Evolutionary conservation across 2,888 invertebrate species (phyloP).

Genomic region (Pocota personata): DNA sequence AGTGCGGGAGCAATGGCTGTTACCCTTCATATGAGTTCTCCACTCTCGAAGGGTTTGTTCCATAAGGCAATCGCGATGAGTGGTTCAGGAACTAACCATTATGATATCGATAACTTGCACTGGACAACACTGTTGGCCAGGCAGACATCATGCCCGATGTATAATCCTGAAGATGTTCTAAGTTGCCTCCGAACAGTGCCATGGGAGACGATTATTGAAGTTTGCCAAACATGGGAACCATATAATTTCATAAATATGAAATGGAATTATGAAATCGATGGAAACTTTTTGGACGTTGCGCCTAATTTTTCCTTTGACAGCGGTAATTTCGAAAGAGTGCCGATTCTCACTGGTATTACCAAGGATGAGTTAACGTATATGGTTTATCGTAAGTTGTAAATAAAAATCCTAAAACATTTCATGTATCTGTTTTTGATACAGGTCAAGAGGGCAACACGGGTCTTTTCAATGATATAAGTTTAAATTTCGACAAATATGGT

Average conservation of each 20-base stretch:
- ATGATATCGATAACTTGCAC: slow-evolving; percentile 83
- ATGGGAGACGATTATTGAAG: slow-evolving; percentile 76
- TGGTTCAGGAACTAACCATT: slow-evolving; percentile 84
- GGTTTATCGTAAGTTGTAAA: slow-evolving; percentile 79
- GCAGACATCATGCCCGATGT: slow-evolving; percentile 85
- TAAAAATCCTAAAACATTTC: too few relatives aligned
- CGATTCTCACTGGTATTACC: slow-evolving; percentile 86
- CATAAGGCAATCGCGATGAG: slow-evolving; percentile 88
- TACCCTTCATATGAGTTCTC: slow-evolving; percentile 85
- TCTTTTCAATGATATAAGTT: slow-evolving; percentile 77
- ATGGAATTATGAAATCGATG: slow-evolving; percentile 85
- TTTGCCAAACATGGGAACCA: slow-evolving; percentile 76
- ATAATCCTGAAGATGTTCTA: slow-evolving; percentile 83
- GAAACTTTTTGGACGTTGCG: slow-evolving; percentile 85
- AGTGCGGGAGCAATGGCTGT: slow-evolving; percentile 84
- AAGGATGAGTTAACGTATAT: slow-evolving; percentile 84
- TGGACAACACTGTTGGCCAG: slow-evolving; percentile 86
- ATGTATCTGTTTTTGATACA: too few relatives aligned
- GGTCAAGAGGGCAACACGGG: slow-evolving; percentile 75
- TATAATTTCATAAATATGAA: slow-evolving; percentile 77
- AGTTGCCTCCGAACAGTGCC: slow-evolving; percentile 83
- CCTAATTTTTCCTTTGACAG: slow-evolving; percentile 84
- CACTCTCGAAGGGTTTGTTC: slow-evolving; percentile 87
- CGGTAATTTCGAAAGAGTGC: slow-evolving; percentile 85
- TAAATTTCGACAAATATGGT: slow-evolving; percentile 77